Conservation (phyloP, 2,888 invertebrate genomes). For the Drosophila meridiana region DNA sequence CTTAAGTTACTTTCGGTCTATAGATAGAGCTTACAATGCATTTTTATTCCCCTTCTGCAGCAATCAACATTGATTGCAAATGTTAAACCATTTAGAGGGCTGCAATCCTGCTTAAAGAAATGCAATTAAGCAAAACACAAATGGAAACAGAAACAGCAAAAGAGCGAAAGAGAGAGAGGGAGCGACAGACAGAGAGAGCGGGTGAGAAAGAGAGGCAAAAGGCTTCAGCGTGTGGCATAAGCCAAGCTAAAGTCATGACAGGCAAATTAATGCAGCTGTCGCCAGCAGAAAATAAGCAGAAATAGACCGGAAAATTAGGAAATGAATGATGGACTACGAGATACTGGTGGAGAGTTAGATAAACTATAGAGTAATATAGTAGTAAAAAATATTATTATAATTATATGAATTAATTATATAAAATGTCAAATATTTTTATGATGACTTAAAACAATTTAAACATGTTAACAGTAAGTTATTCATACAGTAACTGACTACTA, state of each 20-base stretch:
- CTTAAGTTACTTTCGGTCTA: constrained; percentile 17
- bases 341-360: constrained; percentile 12
- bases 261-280: constrained; percentile 64
- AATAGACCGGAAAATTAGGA: background rate
- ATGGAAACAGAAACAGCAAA: constrained; percentile 3
- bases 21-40: constrained; percentile 21
- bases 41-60: constrained; percentile 24
- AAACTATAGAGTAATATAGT: background rate
- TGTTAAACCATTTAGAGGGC: constrained; percentile 34
- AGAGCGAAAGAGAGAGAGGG: background rate
- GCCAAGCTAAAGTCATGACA: constrained; percentile 54
- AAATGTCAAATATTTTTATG: no score
- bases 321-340: background rate
- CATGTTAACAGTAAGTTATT: no score
- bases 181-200: background rate
- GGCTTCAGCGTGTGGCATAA: constrained; percentile 39
- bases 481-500: no score
- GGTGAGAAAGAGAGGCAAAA: constrained; percentile 3
- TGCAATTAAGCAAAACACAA: constrained; percentile 45
- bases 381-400: background rate
- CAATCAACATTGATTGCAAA: constrained; percentile 50
- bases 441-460: no score
- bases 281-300: constrained; percentile 24
- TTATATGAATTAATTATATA: no score
- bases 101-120: constrained; percentile 32